Base-by-base conservation (phyloP, 2,888 invertebrate species). In the Acrobasis consociella region DNA sequence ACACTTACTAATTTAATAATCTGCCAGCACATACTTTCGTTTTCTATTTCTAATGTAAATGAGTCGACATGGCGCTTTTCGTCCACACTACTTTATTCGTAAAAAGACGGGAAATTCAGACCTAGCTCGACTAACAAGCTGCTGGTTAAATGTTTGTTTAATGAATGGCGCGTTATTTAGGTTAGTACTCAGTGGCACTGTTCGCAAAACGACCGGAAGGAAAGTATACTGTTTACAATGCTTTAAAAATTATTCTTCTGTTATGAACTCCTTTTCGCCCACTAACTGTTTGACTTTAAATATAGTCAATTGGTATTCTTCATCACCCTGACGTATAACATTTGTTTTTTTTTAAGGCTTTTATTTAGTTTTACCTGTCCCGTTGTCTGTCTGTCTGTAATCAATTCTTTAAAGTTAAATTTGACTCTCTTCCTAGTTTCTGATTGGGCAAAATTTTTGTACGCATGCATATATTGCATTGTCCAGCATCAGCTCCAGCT, bases 131-230 rank as follows among this genome's bases (percentile, higher is more conserved):
- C 53, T 55, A 55, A 55, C 55, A 55, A 55, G 50, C 49, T 49
- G 49, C 49, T 37, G 31, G 15, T 60, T 17, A 59, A 60, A 60
- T 60, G 38, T 59, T 59, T 37, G 59, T 50, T 17, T 60, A 50
- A 60, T 60, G 59, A 50, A 60, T 50, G 22, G 37, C 59, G 38
- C 50, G 50, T 60, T 50, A 39, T 39, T 11, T 38, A 7, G 46
- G 46, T 46, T n/a, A 46, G n/a, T 13, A 10, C 11, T 13, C 11
- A 13, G 46, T n/a, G 46, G n/a, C 5, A 13, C 11, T 46, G n/a
- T 7, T 46, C 46, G 46, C 46, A 46, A 46, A 46, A 46, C n/a
- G 46, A 46, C 46, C 46, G 2, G n/a, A 46, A 1, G 11, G n/a
- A 31, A 31, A 31, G 7, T 31, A 31, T 5, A 31, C 46, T 10